Conservation (phyloP, 2,888 invertebrate genomes). For the Lithodes maja region DNA sequence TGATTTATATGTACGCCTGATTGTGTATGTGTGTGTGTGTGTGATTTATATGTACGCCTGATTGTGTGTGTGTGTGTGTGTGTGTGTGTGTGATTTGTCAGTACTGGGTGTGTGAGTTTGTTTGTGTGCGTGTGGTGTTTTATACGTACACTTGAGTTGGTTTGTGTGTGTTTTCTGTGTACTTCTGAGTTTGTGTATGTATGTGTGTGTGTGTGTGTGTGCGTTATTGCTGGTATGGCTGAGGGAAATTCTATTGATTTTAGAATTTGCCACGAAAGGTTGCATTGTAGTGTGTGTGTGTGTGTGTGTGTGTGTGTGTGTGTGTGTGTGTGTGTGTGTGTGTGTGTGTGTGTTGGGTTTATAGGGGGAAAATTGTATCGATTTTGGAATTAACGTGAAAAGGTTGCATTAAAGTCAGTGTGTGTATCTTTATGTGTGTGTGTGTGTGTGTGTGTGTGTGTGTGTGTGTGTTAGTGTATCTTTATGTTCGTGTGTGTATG, state of each 20-base stretch:
- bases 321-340: too few species aligned
- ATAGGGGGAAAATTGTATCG: too few species aligned
- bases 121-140: too few species aligned
- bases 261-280: too few species aligned
- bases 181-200: conserved; percentile 2
- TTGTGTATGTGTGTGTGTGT: not conserved
- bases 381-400: too few species aligned
- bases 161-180: not conserved
- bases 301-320: too few species aligned
- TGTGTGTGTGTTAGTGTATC: conserved; percentile 1
- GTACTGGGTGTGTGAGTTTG: too few species aligned
- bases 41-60: not conserved
- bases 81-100: not conserved
- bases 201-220: conserved; percentile 28
- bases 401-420: too few species aligned
- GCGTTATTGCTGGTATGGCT: not conserved
- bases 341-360: too few species aligned
- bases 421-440: not conserved
- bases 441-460: conserved; percentile 1
- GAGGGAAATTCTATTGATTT: not conserved
- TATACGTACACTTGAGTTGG: too few species aligned
- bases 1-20: too few species aligned
- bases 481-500: conserved; percentile 16
- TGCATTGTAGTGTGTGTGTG: too few species aligned
- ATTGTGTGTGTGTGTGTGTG: not conserved